Evolutionary conservation across 2,888 invertebrate species (phyloP).

Genomic region (Hymenopus coronatus): DNA sequence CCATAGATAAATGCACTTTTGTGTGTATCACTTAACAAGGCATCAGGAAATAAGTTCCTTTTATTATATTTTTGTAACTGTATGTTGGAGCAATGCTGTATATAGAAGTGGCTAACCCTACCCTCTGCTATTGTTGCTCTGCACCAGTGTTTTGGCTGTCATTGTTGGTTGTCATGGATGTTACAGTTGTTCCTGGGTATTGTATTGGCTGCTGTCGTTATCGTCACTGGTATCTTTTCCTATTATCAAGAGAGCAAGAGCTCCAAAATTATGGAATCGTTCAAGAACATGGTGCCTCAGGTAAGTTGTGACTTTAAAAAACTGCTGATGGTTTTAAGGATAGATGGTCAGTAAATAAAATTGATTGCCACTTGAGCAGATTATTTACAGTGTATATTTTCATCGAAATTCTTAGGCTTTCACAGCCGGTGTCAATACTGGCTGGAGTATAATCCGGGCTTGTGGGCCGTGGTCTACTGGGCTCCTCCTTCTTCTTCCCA

Average conservation of each 20-base stretch:
- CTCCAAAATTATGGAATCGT: conserved; percentile 98
- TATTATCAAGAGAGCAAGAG: conserved; percentile 98
- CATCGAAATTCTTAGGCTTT: too few species aligned
- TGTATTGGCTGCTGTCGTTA: conserved; percentile 92
- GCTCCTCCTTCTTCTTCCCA: too few species aligned
- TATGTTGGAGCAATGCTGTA: neutral
- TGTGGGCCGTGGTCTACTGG: too few species aligned
- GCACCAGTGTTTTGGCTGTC: neutral
- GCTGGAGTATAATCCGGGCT: too few species aligned
- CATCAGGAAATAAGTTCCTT: neutral
- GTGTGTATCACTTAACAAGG: neutral
- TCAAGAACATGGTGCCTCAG: conserved; percentile 94
- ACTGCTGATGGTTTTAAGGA: neutral
- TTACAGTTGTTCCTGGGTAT: conserved; percentile 83
- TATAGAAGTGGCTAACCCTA: neutral
- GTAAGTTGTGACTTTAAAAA: conserved; percentile 37
- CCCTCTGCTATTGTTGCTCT: neutral
- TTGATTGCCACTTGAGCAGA: too few species aligned
- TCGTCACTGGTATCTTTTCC: conserved; percentile 97
- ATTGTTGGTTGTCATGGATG: neutral
- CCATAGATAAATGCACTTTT: neutral
- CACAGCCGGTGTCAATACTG: too few species aligned
- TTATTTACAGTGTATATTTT: too few species aligned
- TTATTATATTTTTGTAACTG: neutral
- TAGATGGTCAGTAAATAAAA: neutral